Percentiles rank a stretch among this genome's conserved stretches.
phyloP scores from a whole-genome alignment of 2,888 invertebrate species.

The Drosophila antonietae region DNA sequence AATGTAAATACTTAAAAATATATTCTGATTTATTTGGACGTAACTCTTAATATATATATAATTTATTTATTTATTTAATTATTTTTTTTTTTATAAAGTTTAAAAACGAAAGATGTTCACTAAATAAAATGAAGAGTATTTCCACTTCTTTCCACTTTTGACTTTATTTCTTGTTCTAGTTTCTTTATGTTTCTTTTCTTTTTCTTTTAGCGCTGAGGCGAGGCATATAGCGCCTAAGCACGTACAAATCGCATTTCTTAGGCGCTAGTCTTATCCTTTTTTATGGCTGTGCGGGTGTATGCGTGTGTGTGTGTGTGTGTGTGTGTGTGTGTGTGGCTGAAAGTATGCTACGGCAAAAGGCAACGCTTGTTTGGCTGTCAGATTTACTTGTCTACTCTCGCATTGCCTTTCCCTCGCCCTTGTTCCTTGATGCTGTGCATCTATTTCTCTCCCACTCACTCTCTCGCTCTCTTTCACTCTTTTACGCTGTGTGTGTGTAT shows the following conservation, averaged over 20 bases:
- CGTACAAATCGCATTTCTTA: conserved; percentile 84
- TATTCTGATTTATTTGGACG: too few species aligned
- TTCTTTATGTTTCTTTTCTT: conserved; percentile 1
- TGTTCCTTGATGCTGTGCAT: too few species aligned
- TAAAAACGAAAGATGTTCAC: too few species aligned
- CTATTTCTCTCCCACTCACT: neutral
- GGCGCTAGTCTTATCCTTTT: conserved; percentile 74
- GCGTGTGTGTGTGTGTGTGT: conserved; percentile 18
- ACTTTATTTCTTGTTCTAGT: neutral
- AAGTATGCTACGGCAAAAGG: conserved; percentile 55
- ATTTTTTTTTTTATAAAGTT: too few species aligned
- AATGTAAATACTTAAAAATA: too few species aligned
- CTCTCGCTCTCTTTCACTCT: neutral
- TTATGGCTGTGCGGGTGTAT: conserved; percentile 44
- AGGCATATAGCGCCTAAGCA: conserved; percentile 80
- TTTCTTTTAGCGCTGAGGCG: conserved; percentile 63
- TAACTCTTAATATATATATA: too few species aligned
- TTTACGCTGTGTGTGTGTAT: neutral
- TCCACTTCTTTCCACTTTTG: neutral
- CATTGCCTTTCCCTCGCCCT: conserved; percentile 6
- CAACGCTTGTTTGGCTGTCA: conserved; percentile 74
- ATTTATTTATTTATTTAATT: too few species aligned
- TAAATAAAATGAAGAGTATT: neutral
- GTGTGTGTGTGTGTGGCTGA: conserved; percentile 29
- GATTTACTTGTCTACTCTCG: conserved; percentile 69